These are phyloP conservation scores for Ochropleura leucogaster DNA, from an alignment of 2,888 invertebrate species.

Conservation along the genomic window DNA sequence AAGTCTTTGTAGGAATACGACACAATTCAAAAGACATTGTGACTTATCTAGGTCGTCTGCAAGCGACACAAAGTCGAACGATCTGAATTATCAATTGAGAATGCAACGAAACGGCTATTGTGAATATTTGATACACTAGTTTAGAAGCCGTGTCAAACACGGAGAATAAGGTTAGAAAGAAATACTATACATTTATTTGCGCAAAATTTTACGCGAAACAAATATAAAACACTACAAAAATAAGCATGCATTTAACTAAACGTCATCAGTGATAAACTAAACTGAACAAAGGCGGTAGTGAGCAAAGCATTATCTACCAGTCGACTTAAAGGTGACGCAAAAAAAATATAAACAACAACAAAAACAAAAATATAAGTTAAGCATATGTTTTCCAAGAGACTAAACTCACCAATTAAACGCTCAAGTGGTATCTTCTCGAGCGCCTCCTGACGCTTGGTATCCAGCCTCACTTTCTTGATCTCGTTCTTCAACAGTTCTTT, in stretches of 20 bases:
- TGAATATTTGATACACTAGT: constrained; percentile 9
- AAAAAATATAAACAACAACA: background rate
- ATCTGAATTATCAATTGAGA: constrained; percentile 9
- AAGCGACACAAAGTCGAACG: background rate
- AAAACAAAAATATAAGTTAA: background rate
- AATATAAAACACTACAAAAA: background rate
- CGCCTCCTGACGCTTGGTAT: background rate
- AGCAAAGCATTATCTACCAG: background rate
- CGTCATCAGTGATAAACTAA: background rate
- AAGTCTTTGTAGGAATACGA: background rate
- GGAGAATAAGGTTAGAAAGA: background rate
- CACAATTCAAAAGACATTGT: background rate
- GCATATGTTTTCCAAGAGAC: background rate
- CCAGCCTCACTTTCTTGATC: constrained; percentile 18
- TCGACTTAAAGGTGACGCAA: no score
- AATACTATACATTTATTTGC: background rate
- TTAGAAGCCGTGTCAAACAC: background rate
- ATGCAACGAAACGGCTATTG: background rate
- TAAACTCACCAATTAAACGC: constrained; percentile 28
- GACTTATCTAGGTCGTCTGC: background rate
- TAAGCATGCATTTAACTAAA: no score
- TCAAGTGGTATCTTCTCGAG: constrained; percentile 10
- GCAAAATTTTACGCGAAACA: background rate
- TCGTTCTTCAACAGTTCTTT: constrained; percentile 14
- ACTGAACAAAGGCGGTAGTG: background rate